Evolutionary conservation across 2,797 vertebrate species (phyloP).

Genomic region (Mastacembelus armatus): DNA sequence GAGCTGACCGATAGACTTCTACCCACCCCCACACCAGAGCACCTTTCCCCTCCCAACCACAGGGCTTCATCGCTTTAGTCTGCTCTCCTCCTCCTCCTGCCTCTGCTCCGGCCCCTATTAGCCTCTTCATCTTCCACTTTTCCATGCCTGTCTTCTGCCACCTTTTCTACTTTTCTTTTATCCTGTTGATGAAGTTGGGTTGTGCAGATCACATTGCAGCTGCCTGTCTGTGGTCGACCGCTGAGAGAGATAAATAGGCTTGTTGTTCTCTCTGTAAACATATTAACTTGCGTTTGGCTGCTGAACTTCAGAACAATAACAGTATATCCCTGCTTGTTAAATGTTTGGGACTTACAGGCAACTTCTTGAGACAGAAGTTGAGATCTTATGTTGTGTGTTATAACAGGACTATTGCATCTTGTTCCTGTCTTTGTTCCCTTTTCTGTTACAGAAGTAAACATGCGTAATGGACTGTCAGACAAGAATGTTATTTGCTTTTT

Average conservation of each 20-base stretch:
- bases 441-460: not conserved
- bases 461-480: not conserved
- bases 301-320: not conserved
- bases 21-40: conserved; percentile 1
- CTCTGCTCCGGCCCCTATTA: not conserved
- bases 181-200: conserved; percentile 6
- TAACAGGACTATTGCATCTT: not conserved
- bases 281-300: not conserved
- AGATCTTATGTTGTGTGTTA: not conserved
- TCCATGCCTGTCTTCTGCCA: conserved; percentile 1
- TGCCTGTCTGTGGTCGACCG: not conserved
- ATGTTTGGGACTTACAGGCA: not conserved
- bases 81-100: not conserved
- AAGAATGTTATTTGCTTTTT: not conserved
- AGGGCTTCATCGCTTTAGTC: conserved; percentile 23
- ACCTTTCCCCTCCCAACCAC: not conserved
- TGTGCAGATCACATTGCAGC: not conserved
- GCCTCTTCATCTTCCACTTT: conserved; percentile 5
- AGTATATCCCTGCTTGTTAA: not conserved
- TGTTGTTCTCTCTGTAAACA: not conserved
- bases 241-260: not conserved
- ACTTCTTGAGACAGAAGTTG: not conserved
- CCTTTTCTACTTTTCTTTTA: conserved; percentile 6
- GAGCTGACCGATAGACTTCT: conserved; percentile 58
- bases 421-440: not conserved